Evolutionary conservation across 1,140 invertebrate genomes (phyloP).

Genomic region (Sitophilus oryzae): DNA sequence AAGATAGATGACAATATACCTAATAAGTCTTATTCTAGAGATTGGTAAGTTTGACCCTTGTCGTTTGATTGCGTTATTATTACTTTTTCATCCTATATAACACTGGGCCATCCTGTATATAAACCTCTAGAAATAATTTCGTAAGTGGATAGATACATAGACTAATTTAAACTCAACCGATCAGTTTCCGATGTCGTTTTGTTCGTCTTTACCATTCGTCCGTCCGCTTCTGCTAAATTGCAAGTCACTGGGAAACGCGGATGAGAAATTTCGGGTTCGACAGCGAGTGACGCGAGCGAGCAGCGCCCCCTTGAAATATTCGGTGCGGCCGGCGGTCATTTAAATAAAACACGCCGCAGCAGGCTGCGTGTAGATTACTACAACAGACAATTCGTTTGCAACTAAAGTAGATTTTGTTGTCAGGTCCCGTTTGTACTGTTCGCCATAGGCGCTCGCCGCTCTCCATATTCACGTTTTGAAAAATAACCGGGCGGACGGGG

Average conservation of each 20-base stretch:
- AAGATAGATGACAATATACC: too few species aligned
- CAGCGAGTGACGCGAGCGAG: neutral
- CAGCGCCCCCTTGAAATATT: slow-evolving; percentile 5
- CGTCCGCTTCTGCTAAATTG: neutral
- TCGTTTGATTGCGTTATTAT: too few species aligned
- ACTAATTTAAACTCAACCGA: too few species aligned
- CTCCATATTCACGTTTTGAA: slow-evolving; percentile 22
- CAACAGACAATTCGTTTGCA: slow-evolving; percentile 25
- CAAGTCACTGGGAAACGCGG: neutral
- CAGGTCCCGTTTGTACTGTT: neutral
- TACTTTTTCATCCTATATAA: too few species aligned
- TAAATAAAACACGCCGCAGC: slow-evolving; percentile 16
- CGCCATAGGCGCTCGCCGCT: neutral
- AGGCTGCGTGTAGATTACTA: slow-evolving; percentile 16
- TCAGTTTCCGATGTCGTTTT: neutral
- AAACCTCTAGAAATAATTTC: too few species aligned
- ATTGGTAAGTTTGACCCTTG: too few species aligned
- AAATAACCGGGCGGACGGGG: slow-evolving; percentile 14
- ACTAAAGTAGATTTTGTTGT: slow-evolving; percentile 20
- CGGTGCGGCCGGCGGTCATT: slow-evolving; percentile 6
- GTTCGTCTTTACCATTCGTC: neutral
- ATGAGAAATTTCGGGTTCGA: neutral
- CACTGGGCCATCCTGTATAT: too few species aligned
- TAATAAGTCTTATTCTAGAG: too few species aligned
- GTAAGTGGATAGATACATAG: too few species aligned